Evolutionary conservation across 2,113 vertebrate genomes (phyloP), one percentile per base, ranked within the genome.

Genomic region (Salvelinus alpinus): DNA sequence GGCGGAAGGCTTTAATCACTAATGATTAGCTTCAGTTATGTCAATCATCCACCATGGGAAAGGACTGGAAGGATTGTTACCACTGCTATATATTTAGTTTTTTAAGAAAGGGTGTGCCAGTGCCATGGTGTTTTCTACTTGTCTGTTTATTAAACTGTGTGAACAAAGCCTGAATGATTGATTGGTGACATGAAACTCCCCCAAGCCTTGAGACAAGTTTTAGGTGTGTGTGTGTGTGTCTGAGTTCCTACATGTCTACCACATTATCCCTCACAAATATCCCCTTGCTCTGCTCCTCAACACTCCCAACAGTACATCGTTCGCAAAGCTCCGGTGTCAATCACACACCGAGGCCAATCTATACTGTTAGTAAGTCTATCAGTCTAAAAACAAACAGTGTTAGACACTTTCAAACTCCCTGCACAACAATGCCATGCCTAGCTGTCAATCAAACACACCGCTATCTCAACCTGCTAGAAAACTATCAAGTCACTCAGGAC

Each of bases 281-380:
- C 70, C 76, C 66, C 70, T 44, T 44, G 38, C 68, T 54, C 44
- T 8, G n/a, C 80, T 67, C 48, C 70, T 72, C 47, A 47, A 60
- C 6, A 0, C 38, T 76, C 73, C 69, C 29, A 3, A 59, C 75
- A 70, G 70, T 82, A 64, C 65, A 59, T 8, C 62, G 71, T 76
- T 73, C 73, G 51, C 68, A 22, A 24, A 64, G 73, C 78, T 0
- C 13, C 31, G 16, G 48, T 79, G 86, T 90, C 90, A 88, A 84
- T 90, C 82, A 86, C 29, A 1, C 51, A 11, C 70, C 13, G 70
- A 68, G 74, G 80, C 71, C 80, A 80, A 80, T 84, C 79, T 87
- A 87, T 81, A 44, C 9, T 44, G 84, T 84, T 82, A 82, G 75
- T 82, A 71, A 51, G 47, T 70, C 80, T 70, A 44, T 54, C 51